Percentiles rank a stretch among this genome's conserved stretches.
These are phyloP conservation scores for Eulemur mongoz DNA, from an alignment of 2,797 vertebrate genomes.

Conservation along the genomic window DNA sequence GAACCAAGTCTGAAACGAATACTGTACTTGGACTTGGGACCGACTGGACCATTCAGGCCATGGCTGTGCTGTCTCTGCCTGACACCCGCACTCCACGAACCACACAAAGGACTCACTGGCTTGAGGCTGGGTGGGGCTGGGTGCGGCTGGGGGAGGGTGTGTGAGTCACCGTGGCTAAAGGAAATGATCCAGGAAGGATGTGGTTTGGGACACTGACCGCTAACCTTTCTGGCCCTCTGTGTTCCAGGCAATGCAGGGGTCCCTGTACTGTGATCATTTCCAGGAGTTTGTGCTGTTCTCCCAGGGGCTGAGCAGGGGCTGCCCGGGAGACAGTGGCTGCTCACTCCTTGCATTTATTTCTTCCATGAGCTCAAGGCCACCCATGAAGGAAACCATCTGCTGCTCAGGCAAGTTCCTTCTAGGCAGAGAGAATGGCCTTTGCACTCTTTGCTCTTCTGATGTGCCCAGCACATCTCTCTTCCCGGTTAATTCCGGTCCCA, in stretches of 20 bases:
- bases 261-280: background rate
- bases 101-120: background rate
- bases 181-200: background rate
- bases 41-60: background rate
- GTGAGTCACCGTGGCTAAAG: background rate
- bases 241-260: background rate
- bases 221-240: background rate
- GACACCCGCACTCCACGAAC: too few species aligned
- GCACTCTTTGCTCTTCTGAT: background rate
- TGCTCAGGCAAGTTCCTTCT: background rate
- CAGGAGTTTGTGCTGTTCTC: background rate
- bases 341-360: background rate
- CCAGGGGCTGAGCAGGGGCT: background rate
- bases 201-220: background rate
- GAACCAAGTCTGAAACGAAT: background rate
- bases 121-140: background rate
- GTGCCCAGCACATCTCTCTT: background rate
- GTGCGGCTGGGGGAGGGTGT: too few species aligned
- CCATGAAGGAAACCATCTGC: background rate
- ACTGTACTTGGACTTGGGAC: background rate
- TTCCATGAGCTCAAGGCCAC: background rate
- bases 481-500: background rate
- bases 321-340: background rate
- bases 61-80: background rate
- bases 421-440: background rate